Conservation (phyloP, 2,113 vertebrate genomes). For the Hoplias malabaricus region DNA sequence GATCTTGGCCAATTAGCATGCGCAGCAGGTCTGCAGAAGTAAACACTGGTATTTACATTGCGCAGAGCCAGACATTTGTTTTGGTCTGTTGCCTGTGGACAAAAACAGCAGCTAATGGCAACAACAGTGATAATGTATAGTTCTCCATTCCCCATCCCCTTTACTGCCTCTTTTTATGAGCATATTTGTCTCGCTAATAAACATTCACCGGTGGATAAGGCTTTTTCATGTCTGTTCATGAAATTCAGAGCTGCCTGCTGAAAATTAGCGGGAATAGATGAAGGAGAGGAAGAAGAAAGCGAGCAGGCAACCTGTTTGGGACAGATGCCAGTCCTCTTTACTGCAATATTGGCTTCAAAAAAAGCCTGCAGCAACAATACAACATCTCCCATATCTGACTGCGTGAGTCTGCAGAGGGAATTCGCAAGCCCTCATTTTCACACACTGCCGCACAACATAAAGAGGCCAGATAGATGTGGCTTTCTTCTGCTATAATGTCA, state of each 20-base stretch:
- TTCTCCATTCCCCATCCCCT: slow-evolving; percentile 27
- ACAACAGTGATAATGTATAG: slow-evolving; percentile 45
- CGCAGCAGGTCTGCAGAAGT: neutral
- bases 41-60: slow-evolving; percentile 26
- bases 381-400: neutral
- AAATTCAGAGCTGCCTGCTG: slow-evolving; percentile 51
- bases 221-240: slow-evolving; percentile 39
- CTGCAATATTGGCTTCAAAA: slow-evolving; percentile 45
- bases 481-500: neutral
- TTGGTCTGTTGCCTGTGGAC: slow-evolving; percentile 47
- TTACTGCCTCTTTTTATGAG: slow-evolving; percentile 45
- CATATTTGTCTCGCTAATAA: slow-evolving; percentile 48
- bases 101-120: slow-evolving; percentile 39
- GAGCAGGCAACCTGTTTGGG: slow-evolving; percentile 44
- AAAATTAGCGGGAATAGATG: slow-evolving; percentile 48
- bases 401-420: slow-evolving; percentile 4
- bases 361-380: slow-evolving; percentile 3
- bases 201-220: slow-evolving; percentile 49
- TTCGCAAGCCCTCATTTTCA: neutral
- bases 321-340: slow-evolving; percentile 48
- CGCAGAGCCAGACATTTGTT: slow-evolving; percentile 17
- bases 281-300: slow-evolving; percentile 29
- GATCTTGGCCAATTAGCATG: slow-evolving; percentile 45
- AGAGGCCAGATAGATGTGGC: neutral
- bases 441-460: neutral